Conservation (phyloP, 1,140 invertebrate genomes). For the Pentalonia nigronervosa region DNA sequence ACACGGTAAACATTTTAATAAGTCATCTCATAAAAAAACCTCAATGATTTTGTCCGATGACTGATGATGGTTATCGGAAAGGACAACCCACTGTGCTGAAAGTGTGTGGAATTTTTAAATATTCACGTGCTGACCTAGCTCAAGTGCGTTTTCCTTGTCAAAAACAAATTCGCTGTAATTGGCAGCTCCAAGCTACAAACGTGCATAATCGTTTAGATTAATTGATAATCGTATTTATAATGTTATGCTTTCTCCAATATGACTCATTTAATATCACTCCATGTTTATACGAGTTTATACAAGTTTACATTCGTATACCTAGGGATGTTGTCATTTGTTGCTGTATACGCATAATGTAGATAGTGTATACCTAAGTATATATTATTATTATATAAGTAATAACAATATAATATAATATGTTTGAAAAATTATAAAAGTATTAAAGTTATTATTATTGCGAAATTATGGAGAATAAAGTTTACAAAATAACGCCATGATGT, state of each 20-base stretch:
- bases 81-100: conserved; percentile 43
- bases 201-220: conserved; percentile 41
- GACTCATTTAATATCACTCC: conserved; percentile 14
- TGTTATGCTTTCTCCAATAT: conserved; percentile 35
- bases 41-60: background rate
- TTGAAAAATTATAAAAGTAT: background rate
- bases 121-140: conserved; percentile 37
- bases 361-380: too few species aligned
- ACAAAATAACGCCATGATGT: background rate
- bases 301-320: background rate
- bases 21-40: background rate
- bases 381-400: too few species aligned
- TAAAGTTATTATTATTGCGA: background rate
- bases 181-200: conserved; percentile 21
- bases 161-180: conserved; percentile 36
- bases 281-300: background rate
- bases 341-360: background rate
- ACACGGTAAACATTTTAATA: background rate
- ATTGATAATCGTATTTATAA: background rate
- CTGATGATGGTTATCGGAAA: background rate
- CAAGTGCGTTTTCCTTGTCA: conserved; percentile 41
- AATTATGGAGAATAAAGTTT: background rate
- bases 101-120: conserved; percentile 32
- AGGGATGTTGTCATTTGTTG: background rate
- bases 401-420: background rate